A percentile compares a stretch with the other conserved stretches of the same genome.
Conservation (phyloP, 1,140 invertebrate genomes). For the Agrilus planipennis region DNA sequence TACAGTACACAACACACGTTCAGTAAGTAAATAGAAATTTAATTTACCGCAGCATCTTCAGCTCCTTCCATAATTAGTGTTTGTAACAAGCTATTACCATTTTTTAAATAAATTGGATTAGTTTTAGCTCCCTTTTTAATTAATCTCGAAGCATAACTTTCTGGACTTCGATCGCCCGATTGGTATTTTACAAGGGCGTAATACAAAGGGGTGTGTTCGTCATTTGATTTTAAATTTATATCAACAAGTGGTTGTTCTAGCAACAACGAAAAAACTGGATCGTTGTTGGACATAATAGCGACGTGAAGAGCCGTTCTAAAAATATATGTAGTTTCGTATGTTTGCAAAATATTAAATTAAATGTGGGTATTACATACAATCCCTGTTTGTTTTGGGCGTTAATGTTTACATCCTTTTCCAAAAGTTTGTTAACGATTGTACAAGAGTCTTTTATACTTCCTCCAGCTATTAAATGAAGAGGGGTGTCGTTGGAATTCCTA, state of each 20-base stretch:
- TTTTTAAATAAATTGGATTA: slow-evolving; percentile 53
- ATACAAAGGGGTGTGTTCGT: slow-evolving; percentile 61
- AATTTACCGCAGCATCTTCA: slow-evolving; percentile 56
- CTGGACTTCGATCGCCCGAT: slow-evolving; percentile 37
- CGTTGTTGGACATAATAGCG: slow-evolving; percentile 64
- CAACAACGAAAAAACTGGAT: slow-evolving; percentile 59
- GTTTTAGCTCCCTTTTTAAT: slow-evolving; percentile 54
- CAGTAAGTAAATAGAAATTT: too few species aligned
- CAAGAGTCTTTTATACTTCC: slow-evolving; percentile 40
- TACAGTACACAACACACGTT: too few species aligned
- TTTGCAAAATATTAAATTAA: background rate
- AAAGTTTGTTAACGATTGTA: slow-evolving; percentile 52
- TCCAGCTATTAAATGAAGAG: slow-evolving; percentile 66
- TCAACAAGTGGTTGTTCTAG: slow-evolving; percentile 52
- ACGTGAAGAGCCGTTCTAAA: slow-evolving; percentile 70
- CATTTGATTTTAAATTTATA: slow-evolving; percentile 58
- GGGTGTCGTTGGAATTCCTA: slow-evolving; percentile 56
- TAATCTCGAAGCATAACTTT: slow-evolving; percentile 53
- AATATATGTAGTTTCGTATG: slow-evolving; percentile 10
- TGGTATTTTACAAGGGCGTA: slow-evolving; percentile 51
- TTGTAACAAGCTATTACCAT: slow-evolving; percentile 66
- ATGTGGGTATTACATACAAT: slow-evolving; percentile 42
- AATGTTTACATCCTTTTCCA: slow-evolving; percentile 61
- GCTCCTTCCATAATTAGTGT: slow-evolving; percentile 48
- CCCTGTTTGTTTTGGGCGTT: slow-evolving; percentile 69